Conservation (phyloP, 2,113 vertebrate species). For the Elephas maximus region DNA sequence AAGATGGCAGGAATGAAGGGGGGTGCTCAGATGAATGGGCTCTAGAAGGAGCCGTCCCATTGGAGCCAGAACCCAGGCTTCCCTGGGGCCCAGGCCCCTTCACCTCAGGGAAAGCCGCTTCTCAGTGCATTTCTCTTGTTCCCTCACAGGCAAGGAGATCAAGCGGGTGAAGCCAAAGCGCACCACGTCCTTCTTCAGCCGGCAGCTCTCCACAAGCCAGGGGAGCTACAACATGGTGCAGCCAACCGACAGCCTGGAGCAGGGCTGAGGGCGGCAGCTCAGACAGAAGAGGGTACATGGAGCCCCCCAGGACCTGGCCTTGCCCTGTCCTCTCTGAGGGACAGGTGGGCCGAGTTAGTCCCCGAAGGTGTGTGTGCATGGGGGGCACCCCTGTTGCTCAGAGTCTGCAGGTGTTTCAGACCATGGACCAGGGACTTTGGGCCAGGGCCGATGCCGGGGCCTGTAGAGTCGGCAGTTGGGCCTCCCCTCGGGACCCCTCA, state of each 20-base stretch:
- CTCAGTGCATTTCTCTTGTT: neutral
- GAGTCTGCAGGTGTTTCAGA: neutral
- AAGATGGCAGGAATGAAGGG: neutral
- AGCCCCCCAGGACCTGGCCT: neutral
- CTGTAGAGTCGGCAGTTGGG: neutral
- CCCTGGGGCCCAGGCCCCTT: neutral
- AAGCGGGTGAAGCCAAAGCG: constrained; percentile 95
- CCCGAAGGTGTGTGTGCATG: neutral
- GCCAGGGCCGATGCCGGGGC: rapidly evolving
- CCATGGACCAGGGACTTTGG: neutral
- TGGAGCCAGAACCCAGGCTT: rapidly evolving
- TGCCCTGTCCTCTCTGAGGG: neutral
- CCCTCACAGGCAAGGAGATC: constrained; percentile 92
- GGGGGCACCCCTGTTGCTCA: neutral
- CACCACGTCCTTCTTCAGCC: constrained; percentile 94
- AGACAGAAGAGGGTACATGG: rapidly evolving
- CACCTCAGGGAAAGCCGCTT: rapidly evolving
- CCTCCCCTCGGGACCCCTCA: rapidly evolving
- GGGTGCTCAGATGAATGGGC: neutral
- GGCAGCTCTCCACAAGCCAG: constrained; percentile 87
- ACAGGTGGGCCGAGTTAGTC: rapidly evolving
- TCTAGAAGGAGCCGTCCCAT: neutral
- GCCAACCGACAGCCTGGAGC: constrained; percentile 91
- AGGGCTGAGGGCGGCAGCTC: constrained; percentile 87
- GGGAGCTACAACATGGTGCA: constrained; percentile 92